Evolutionary conservation across 37 sponge, comb jelly and placozoan genomes (phyloP), one percentile per base, ranked within the genome.

Genomic region (Chondrilla cf. caribensis): DNA sequence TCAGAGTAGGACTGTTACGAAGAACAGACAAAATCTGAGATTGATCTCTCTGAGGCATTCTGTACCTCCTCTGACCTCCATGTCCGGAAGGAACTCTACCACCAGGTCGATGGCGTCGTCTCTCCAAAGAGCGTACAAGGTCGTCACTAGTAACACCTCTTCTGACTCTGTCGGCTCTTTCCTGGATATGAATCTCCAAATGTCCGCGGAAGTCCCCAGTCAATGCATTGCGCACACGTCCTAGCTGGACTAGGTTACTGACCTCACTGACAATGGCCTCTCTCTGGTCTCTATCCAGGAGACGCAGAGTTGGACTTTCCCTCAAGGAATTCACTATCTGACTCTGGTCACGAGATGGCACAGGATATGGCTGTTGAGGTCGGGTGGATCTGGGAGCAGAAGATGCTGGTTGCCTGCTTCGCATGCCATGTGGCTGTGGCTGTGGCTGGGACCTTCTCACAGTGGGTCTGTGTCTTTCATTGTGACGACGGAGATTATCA

Each of bases 1-100:
- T 83, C 15, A 88, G 83, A n/a, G 84, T 81, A 2, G 89, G 87
- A 37, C 93, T 92, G 65, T 83, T 39, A 41, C 84, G 72, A 31
- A 90, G 75, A 21, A 77, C 79, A 28, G 62, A 42, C 2, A 90
- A 33, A 29, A 90, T 86, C 26, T 26, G 59, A 24, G 57, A 78
- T 77, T 90, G 90, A 36, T 90, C 83, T 1, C 90, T 76, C 44
- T 36, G 60, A 18, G 90, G 90, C 40, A 86, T 62, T 37, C 78
- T 77, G 43, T 90, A 90, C 26, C 62, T 80, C 3, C 87, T 79
- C 33, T 86, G 70, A 15, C 36, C 57, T n/a, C 42, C 18, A 43
- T 37, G 76, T 25, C 42, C 42, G 2, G 76, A 24, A 42, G 9
- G 0, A 18, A n/a, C 21, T 3, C 42, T 25, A 2, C 76, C 43